Conservation (phyloP, 2,113 vertebrate genomes). For the Rhinolophus ferrumequinum region DNA sequence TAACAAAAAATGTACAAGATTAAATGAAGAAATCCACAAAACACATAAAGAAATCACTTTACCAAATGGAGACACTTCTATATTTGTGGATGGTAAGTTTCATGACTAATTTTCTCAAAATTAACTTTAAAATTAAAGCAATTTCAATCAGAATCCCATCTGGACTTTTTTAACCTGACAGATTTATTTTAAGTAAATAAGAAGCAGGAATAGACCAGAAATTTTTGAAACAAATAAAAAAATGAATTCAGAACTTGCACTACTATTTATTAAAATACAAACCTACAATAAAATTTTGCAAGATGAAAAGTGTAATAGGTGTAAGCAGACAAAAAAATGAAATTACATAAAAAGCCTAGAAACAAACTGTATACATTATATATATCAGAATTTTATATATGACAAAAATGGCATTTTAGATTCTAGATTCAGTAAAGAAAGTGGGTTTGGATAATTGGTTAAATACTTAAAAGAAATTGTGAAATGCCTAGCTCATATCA, state of each 20-base stretch:
- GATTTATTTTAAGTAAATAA: conserved; percentile 71
- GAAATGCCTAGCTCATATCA: background rate
- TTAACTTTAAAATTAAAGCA: conserved; percentile 61
- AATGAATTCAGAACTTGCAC: background rate
- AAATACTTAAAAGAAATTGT: conserved; percentile 27
- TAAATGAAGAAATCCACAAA: conserved; percentile 56
- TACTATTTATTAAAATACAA: conserved; percentile 44
- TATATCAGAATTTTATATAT: background rate
- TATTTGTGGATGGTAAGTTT: conserved; percentile 49
- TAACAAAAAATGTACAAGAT: conserved; percentile 30
- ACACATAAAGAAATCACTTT: conserved; percentile 30
- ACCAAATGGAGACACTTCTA: conserved; percentile 55
- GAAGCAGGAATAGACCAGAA: conserved; percentile 52
- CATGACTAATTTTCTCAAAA: conserved; percentile 69
- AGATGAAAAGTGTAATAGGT: background rate
- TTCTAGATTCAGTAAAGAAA: conserved; percentile 10
- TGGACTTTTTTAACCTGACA: conserved; percentile 65
- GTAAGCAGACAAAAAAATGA: background rate
- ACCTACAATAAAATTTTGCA: conserved; percentile 27
- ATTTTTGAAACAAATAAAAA: conserved; percentile 13
- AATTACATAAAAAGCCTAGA: background rate
- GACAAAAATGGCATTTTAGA: conserved; percentile 15
- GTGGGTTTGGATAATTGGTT: background rate
- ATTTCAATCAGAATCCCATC: conserved; percentile 71
- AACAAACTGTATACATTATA: background rate